Percentiles rank a stretch among this genome's conserved stretches.
These are phyloP conservation scores for Chesias legatella DNA, from an alignment of 2,888 invertebrate species.

Conservation along the genomic window DNA sequence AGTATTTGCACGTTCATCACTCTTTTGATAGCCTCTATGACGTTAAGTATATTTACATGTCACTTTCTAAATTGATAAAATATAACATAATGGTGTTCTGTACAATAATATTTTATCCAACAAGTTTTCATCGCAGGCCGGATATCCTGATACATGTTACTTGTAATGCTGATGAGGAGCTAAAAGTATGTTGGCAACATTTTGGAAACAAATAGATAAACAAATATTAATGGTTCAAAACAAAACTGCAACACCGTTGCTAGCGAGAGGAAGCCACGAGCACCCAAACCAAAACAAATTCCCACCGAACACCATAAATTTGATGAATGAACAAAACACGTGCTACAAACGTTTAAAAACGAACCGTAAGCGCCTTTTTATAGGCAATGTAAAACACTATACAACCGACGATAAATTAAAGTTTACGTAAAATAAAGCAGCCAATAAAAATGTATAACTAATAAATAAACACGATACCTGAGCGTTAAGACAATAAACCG, in stretches of 20 bases:
- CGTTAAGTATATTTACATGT: no score
- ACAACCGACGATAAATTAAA: slow-evolving; percentile 79
- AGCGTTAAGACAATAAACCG: slow-evolving; percentile 76
- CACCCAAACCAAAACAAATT: slow-evolving; percentile 69
- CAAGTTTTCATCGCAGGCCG: no score
- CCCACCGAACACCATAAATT: slow-evolving; percentile 77
- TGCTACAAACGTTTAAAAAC: slow-evolving; percentile 79
- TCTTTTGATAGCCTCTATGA: slow-evolving; percentile 11
- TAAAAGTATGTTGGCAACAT: slow-evolving; percentile 15
- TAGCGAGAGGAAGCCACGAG: slow-evolving; percentile 41
- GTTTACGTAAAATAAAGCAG: slow-evolving; percentile 78
- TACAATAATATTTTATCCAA: no score
- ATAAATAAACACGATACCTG: slow-evolving; percentile 81
- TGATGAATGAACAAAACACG: slow-evolving; percentile 80
- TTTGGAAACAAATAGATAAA: no score
- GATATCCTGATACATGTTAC: background rate
- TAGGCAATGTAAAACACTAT: slow-evolving; percentile 78
- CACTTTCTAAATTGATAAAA: no score
- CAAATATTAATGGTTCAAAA: no score
- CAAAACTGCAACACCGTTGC: slow-evolving; percentile 1
- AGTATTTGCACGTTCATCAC: slow-evolving; percentile 26
- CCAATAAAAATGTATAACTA: slow-evolving; percentile 80
- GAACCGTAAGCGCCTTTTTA: slow-evolving; percentile 76
- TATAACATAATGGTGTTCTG: no score
- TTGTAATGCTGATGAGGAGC: slow-evolving; percentile 14